phyloP scores from a whole-genome alignment of 2,113 vertebrate species.

The Cyrtonyx montezumae region DNA sequence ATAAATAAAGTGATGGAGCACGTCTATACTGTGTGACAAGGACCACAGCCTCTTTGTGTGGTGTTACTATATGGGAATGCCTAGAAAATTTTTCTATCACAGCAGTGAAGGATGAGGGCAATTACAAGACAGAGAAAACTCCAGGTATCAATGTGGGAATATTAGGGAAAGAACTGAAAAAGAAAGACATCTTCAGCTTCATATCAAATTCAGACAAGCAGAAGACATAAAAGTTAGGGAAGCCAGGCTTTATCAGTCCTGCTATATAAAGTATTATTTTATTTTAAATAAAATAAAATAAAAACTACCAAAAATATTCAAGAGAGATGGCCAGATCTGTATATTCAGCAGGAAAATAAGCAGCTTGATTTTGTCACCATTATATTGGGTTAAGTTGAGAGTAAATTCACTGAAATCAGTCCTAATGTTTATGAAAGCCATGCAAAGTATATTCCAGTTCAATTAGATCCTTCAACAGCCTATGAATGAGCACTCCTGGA shows the following conservation, averaged over 20 bases:
- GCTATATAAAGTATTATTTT: not conserved
- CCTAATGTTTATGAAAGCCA: not conserved
- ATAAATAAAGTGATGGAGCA: not conserved
- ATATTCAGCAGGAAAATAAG: not conserved
- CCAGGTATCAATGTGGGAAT: not conserved
- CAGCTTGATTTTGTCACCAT: not conserved
- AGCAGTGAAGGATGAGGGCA: not conserved
- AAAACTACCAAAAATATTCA: not conserved
- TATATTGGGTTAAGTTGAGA: not conserved
- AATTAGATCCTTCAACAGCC: slow-evolving; percentile 17
- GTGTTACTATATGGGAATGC: not conserved
- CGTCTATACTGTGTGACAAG: not conserved
- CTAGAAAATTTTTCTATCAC: not conserved
- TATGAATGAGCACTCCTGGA: not conserved
- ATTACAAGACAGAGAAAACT: not conserved
- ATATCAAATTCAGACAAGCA: not conserved
- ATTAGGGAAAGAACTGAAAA: not conserved
- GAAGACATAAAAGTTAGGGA: not conserved
- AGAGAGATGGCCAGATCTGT: not conserved
- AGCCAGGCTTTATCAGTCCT: not conserved
- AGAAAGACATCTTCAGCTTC: not conserved
- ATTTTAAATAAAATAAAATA: not conserved
- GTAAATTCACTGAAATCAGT: not conserved
- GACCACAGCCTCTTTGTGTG: rapidly evolving
- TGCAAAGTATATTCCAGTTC: not conserved